Evolutionary conservation across 1,140 invertebrate genomes (phyloP).

Genomic region (Apolygus lucorum): DNA sequence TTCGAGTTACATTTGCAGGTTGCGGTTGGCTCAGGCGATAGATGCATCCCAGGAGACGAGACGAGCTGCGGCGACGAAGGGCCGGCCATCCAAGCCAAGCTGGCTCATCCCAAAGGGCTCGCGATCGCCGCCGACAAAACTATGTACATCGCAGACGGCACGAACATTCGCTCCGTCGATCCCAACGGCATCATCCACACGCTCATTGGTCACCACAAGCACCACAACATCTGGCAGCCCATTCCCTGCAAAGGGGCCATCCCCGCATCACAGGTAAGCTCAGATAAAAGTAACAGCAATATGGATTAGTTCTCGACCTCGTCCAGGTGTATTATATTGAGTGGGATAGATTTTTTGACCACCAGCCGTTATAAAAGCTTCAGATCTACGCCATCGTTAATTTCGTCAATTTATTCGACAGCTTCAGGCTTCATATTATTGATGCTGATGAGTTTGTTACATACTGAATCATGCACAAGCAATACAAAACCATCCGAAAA

Average conservation of each 20-base stretch:
- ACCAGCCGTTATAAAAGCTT: too few relatives aligned
- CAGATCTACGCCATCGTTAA: too few relatives aligned
- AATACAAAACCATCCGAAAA: too few relatives aligned
- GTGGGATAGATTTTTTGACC: too few relatives aligned
- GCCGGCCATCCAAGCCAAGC: constrained; percentile 75
- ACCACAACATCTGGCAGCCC: constrained; percentile 84
- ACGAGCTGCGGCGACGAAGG: constrained; percentile 88
- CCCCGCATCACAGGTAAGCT: constrained; percentile 55
- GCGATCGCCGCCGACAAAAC: constrained; percentile 83
- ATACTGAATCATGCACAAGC: too few relatives aligned
- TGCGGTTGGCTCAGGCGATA: constrained; percentile 89
- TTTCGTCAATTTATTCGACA: too few relatives aligned
- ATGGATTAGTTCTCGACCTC: too few relatives aligned
- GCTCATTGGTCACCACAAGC: constrained; percentile 82
- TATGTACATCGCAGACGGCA: constrained; percentile 91
- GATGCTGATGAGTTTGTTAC: too few relatives aligned
- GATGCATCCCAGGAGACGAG: constrained; percentile 88
- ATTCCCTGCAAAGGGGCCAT: constrained; percentile 74
- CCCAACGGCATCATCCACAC: constrained; percentile 88
- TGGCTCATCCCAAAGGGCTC: constrained; percentile 92
- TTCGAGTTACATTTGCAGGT: constrained; percentile 35
- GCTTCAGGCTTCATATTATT: too few relatives aligned
- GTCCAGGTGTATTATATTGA: too few relatives aligned
- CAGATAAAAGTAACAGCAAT: too few relatives aligned
- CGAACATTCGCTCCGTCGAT: constrained; percentile 85